phyloP scores from a whole-genome alignment of 2,888 invertebrate genomes.

The Drosophila colorata region DNA sequence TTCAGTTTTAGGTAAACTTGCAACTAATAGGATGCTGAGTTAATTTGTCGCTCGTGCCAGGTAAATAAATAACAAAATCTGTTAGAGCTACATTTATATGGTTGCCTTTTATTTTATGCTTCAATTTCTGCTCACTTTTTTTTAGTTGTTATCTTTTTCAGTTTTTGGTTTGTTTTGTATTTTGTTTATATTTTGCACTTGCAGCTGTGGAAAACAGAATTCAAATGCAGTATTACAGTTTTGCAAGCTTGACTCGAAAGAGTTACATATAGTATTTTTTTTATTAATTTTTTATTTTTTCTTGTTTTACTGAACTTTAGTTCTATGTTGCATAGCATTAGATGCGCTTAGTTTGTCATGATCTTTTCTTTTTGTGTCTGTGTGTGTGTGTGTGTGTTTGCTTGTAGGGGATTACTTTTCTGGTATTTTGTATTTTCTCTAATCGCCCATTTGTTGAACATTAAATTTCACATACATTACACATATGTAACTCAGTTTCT shows the following conservation, averaged over 20 bases:
- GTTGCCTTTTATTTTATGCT: slow-evolving; percentile 74
- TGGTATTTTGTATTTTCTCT: slow-evolving; percentile 25
- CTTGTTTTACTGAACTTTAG: slow-evolving; percentile 63
- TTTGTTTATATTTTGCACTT: slow-evolving; percentile 38
- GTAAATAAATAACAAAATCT: slow-evolving; percentile 26
- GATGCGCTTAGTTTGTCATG: slow-evolving; percentile 75
- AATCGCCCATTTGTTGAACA: slow-evolving; percentile 37
- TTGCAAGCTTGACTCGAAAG: slow-evolving; percentile 65
- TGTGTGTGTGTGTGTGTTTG: slow-evolving; percentile 9
- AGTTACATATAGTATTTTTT: slow-evolving; percentile 42
- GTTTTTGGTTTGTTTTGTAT: slow-evolving; percentile 25
- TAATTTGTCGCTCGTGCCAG: slow-evolving; percentile 5
- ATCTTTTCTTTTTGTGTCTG: slow-evolving; percentile 38
- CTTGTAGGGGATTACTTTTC: slow-evolving; percentile 13
- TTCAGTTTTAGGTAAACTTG: slow-evolving; percentile 15
- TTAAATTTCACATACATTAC: slow-evolving; percentile 43
- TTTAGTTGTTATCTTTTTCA: slow-evolving; percentile 18
- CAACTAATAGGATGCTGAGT: not conserved
- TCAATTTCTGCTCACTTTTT: slow-evolving; percentile 52
- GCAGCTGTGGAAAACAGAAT: slow-evolving; percentile 59
- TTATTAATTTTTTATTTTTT: slow-evolving; percentile 33
- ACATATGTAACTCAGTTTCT: slow-evolving; percentile 45
- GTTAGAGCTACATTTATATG: slow-evolving; percentile 65
- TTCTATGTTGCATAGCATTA: slow-evolving; percentile 66
- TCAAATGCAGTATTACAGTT: slow-evolving; percentile 71